Evolutionary conservation across 1,140 invertebrate genomes (phyloP), one percentile per base, ranked within the genome.

Genomic region (Hirudo medicinalis): DNA sequence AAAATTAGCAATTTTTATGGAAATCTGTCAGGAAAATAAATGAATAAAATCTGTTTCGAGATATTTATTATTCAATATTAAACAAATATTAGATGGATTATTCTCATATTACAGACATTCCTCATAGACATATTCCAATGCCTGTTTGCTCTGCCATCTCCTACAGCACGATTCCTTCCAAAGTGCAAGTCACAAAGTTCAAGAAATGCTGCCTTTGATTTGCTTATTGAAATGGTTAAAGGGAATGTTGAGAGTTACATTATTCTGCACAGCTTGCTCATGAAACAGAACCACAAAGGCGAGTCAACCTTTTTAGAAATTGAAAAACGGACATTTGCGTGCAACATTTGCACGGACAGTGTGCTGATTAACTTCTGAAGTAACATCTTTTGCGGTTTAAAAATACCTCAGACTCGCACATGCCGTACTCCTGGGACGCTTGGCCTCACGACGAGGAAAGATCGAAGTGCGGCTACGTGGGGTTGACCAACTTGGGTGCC

Each of bases 381-480:
- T n/a, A n/a, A n/a, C n/a, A n/a, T n/a, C n/a, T n/a, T 63, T 63
- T 63, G 22, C 15, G 22, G 2, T 63, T 13, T 19, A 13, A 36
- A 71, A 29, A 68, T 36, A 66, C 79, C 76, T 29, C 78, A 88
- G 89, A 90, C 57, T 87, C 88, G 0, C 88, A 90, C 78, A 87
- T 88, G 3, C 87, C 90, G 0, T 82, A 95, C 83, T 90, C 91
- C 0, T 95, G 92, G 92, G 93, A 96, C 80, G 94, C 95, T 81
- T 95, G 93, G 93, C 93, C 93, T 0, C 89, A 92, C 73, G 93
- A 96, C 77, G 92, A 95, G 80, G 91, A 91, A 0, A 83, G 92
- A 4, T 90, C 92, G 0, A 91, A 93, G 76, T 94, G 91, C 81
- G 93, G 92, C 8, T 95, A 93, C 81, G 92, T 94, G 0, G 94